Conservation (phyloP, 1,140 invertebrate genomes). For the Stegodyphus mimosarum region DNA sequence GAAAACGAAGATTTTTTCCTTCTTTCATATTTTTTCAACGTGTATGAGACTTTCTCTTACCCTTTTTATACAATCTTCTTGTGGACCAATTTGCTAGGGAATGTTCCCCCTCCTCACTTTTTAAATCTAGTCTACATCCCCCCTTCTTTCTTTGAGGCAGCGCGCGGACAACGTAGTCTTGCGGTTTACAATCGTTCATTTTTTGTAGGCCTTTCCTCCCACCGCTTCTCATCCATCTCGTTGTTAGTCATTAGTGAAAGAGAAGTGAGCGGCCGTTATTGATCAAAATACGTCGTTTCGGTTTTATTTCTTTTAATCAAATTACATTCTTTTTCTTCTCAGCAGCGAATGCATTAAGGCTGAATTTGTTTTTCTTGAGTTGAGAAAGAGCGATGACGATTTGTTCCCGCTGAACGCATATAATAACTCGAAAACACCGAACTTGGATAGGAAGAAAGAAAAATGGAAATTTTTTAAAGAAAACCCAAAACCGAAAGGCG, state of each 20-base stretch:
- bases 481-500: too few species aligned
- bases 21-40: too few species aligned
- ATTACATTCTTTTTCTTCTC: background rate
- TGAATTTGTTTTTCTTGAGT: background rate
- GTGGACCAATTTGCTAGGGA: background rate
- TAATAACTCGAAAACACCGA: too few species aligned
- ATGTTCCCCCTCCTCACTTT: background rate
- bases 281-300: background rate
- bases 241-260: background rate
- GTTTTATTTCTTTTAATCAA: background rate
- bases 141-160: background rate
- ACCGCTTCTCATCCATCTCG: background rate
- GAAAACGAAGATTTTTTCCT: too few species aligned
- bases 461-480: too few species aligned
- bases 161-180: background rate
- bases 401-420: too few species aligned
- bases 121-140: background rate
- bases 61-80: slow-evolving; percentile 1
- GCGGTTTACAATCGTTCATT: background rate
- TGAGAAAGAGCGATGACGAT: too few species aligned
- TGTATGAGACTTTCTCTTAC: too few species aligned
- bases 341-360: background rate
- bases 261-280: background rate
- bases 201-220: background rate
- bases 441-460: too few species aligned